phyloP scores from a whole-genome alignment of 2,888 invertebrate genomes.

The Sarcophaga subvicina region DNA sequence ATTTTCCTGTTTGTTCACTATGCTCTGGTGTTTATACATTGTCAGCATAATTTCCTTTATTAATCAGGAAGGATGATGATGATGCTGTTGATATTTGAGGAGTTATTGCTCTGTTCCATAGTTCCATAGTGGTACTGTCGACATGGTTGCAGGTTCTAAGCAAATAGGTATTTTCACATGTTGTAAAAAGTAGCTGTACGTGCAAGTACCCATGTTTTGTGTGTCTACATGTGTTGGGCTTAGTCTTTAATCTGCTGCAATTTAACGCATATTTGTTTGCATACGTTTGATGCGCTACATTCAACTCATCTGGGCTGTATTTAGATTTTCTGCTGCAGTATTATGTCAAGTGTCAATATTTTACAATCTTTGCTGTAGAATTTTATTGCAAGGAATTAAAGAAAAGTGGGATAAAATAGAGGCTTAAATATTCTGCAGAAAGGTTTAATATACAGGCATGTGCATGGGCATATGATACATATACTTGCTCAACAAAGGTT shows the following conservation, averaged over 20 bases:
- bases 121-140: slow-evolving; percentile 10
- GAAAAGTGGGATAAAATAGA: not conserved
- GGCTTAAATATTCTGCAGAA: not conserved
- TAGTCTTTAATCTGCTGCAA: slow-evolving; percentile 64
- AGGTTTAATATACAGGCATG: not conserved
- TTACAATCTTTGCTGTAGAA: slow-evolving; percentile 12
- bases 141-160: slow-evolving; percentile 19
- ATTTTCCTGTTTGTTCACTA: slow-evolving; percentile 41
- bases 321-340: slow-evolving; percentile 59
- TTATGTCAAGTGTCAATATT: slow-evolving; percentile 68
- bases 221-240: slow-evolving; percentile 21
- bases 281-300: slow-evolving; percentile 47
- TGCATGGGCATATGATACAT: not conserved
- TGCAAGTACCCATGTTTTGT: slow-evolving; percentile 1
- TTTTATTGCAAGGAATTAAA: slow-evolving; percentile 22
- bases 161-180: not conserved
- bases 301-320: slow-evolving; percentile 46
- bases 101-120: not conserved
- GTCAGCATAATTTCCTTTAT: slow-evolving; percentile 65
- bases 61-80: slow-evolving; percentile 51
- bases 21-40: slow-evolving; percentile 43
- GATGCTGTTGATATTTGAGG: not conserved
- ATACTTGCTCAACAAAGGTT: too few relatives aligned
- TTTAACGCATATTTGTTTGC: slow-evolving; percentile 61
- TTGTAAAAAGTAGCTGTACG: not conserved